A percentile compares a stretch with the other conserved stretches of the same genome.
Conservation (phyloP, 1,140 invertebrate genomes). For the Popillia japonica region DNA sequence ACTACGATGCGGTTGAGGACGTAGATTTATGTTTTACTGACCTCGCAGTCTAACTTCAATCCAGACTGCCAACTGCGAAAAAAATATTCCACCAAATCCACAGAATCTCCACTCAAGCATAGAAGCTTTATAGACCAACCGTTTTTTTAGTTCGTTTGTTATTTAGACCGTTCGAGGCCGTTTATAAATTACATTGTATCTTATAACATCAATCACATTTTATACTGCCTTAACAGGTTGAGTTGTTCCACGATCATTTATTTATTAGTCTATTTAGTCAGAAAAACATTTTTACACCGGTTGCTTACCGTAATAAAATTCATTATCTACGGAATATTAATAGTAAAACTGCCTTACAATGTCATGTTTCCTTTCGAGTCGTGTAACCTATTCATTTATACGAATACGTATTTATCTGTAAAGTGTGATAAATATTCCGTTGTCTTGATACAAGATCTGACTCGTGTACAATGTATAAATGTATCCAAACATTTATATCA, state of each 20-base stretch:
- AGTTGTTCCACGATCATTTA: neutral
- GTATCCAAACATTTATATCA: too few relatives aligned
- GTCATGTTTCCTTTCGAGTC: neutral
- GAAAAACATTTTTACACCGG: neutral
- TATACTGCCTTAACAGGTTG: neutral
- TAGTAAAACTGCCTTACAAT: neutral
- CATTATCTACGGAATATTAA: conserved; percentile 1
- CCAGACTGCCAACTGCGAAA: neutral
- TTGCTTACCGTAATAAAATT: neutral
- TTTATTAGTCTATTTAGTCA: conserved; percentile 1
- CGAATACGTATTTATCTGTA: neutral
- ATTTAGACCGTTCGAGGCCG: neutral
- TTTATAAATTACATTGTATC: neutral
- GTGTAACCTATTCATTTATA: neutral
- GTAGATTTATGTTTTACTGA: neutral
- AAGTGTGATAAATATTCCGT: neutral
- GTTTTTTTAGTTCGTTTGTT: neutral
- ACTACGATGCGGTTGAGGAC: too few relatives aligned
- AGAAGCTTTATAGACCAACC: neutral
- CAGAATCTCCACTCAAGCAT: conserved; percentile 10
- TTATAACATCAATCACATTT: neutral
- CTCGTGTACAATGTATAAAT: neutral
- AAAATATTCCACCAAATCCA: neutral
- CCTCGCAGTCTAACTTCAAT: neutral
- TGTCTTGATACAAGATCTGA: neutral